phyloP scores from a whole-genome alignment of 2,797 vertebrate species.

The Nothura maculosa region DNA sequence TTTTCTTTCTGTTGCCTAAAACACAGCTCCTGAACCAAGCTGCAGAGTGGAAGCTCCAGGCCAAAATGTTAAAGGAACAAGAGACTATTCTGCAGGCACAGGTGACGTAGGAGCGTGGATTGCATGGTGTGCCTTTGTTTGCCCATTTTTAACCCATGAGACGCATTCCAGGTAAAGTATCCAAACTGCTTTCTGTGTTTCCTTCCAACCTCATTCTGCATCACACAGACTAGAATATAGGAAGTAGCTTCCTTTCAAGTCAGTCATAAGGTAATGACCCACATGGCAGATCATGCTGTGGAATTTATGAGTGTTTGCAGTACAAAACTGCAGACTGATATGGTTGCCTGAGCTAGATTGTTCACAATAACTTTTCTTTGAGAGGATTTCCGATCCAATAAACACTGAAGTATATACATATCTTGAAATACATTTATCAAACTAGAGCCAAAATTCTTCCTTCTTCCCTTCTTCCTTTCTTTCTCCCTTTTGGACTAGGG shows the following conservation, averaged over 20 bases:
- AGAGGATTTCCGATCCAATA: neutral
- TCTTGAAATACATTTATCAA: neutral
- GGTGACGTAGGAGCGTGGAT: slow-evolving; percentile 82
- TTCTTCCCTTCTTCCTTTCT: no score
- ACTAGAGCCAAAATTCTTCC: neutral
- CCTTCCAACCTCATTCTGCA: neutral
- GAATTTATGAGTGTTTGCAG: neutral
- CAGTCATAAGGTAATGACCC: neutral
- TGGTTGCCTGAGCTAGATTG: neutral
- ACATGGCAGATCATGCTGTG: neutral
- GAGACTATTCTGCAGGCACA: slow-evolving; percentile 93
- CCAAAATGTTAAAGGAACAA: slow-evolving; percentile 93
- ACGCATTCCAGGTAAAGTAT: slow-evolving; percentile 25
- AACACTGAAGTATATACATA: neutral
- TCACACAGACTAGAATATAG: neutral
- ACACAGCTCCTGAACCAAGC: slow-evolving; percentile 95
- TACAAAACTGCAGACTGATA: neutral
- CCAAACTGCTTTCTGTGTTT: neutral
- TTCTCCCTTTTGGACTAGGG: neutral
- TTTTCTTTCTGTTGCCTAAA: slow-evolving; percentile 57
- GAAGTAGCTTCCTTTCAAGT: slow-evolving; percentile 1
- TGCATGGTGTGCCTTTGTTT: slow-evolving; percentile 56
- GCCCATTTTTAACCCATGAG: slow-evolving; percentile 1
- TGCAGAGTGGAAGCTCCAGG: slow-evolving; percentile 97
- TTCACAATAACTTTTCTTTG: neutral